A percentile compares a stretch with the other conserved stretches of the same genome.
phyloP scores from a whole-genome alignment of 2,888 invertebrate genomes.

The Drosophila robusta region DNA sequence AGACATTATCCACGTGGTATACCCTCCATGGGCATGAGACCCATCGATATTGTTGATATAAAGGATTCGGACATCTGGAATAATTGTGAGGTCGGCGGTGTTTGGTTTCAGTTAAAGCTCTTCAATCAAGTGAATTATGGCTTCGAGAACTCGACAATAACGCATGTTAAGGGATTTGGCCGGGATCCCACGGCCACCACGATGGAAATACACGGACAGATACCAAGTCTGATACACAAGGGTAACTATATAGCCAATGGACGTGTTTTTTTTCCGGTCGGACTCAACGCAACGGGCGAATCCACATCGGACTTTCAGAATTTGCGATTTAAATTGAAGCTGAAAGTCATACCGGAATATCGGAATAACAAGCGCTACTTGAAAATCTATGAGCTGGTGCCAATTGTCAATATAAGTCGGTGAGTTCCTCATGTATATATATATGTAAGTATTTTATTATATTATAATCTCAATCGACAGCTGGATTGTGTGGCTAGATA shows the following conservation, averaged over 20 bases:
- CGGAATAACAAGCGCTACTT: conserved; percentile 50
- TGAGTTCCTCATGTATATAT: conserved; percentile 18
- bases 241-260: conserved; percentile 36
- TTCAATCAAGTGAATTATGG: conserved; percentile 49
- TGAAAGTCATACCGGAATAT: conserved; percentile 50
- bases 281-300: conserved; percentile 36
- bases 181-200: conserved; percentile 45
- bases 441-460: neutral
- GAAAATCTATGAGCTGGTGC: conserved; percentile 48
- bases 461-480: conserved; percentile 18
- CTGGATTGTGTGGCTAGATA: conserved; percentile 49
- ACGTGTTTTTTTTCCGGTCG: conserved; percentile 18
- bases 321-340: conserved; percentile 44
- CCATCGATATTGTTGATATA: conserved; percentile 40
- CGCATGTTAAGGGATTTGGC: conserved; percentile 55
- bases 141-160: conserved; percentile 55
- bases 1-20: conserved; percentile 34
- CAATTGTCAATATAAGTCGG: conserved; percentile 42
- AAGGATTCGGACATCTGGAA: conserved; percentile 31
- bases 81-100: conserved; percentile 1
- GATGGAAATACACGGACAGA: conserved; percentile 55
- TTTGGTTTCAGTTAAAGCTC: conserved; percentile 28
- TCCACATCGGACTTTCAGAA: conserved; percentile 53
- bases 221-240: conserved; percentile 53
- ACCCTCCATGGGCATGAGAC: conserved; percentile 38